Conservation (phyloP, 2,113 vertebrate genomes). For the Pterocles burchelli region DNA sequence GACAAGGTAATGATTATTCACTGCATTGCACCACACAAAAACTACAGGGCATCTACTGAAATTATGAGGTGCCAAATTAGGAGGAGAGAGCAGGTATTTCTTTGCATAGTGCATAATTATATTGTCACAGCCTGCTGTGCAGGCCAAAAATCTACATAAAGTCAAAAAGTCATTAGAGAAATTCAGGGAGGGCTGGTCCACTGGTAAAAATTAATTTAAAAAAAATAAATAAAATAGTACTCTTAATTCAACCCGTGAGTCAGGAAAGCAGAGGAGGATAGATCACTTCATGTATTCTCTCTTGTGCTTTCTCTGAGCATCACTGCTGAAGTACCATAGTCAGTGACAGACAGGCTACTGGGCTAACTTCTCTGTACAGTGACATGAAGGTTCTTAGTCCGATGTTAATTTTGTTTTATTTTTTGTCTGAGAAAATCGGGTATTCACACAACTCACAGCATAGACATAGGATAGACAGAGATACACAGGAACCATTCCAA, state of each 20-base stretch:
- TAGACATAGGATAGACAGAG: neutral
- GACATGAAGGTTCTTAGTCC: neutral
- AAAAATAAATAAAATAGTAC: neutral
- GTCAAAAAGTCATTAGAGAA: slow-evolving; percentile 32
- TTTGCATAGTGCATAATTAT: slow-evolving; percentile 43
- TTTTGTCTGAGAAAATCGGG: neutral
- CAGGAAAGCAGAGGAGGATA: neutral
- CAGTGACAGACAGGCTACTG: neutral
- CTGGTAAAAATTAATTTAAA: neutral
- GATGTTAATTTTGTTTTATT: neutral
- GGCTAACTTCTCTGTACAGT: neutral
- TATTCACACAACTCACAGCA: neutral
- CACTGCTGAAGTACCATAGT: neutral
- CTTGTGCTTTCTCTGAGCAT: neutral
- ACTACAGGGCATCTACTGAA: slow-evolving; percentile 23
- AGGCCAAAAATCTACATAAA: slow-evolving; percentile 13
- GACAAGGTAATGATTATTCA: slow-evolving; percentile 47
- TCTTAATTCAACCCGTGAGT: neutral
- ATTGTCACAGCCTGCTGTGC: slow-evolving; percentile 27
- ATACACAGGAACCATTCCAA: neutral
- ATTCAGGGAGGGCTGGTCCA: neutral
- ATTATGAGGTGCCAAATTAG: slow-evolving; percentile 51
- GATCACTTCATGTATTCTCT: neutral
- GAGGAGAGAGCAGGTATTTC: slow-evolving; percentile 9
- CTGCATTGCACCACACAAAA: neutral